phyloP scores from a whole-genome alignment of 1,140 invertebrate genomes.

The Macrobrachium nipponense region DNA sequence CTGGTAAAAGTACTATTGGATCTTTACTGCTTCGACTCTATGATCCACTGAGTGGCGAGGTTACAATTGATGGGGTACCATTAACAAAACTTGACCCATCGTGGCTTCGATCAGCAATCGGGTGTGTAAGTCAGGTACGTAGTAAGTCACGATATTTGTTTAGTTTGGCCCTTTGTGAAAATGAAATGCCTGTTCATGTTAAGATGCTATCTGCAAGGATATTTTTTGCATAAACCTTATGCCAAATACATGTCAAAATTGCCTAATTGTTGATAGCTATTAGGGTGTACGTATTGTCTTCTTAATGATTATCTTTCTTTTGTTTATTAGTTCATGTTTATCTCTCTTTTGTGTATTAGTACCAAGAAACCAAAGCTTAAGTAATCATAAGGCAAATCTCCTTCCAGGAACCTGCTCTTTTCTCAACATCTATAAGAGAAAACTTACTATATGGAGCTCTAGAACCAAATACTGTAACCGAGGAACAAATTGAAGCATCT shows the following conservation, averaged over 20 bases:
- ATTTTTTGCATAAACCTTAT: too few species aligned
- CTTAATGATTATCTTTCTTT: too few species aligned
- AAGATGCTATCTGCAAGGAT: too few species aligned
- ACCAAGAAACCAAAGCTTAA: neutral
- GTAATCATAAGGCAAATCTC: neutral
- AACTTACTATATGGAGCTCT: slow-evolving; percentile 89
- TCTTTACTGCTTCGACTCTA: slow-evolving; percentile 72
- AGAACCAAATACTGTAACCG: slow-evolving; percentile 69
- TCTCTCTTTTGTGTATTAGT: neutral
- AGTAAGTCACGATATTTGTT: too few species aligned
- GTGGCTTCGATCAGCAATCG: slow-evolving; percentile 71
- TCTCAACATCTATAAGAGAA: slow-evolving; percentile 89
- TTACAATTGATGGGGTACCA: slow-evolving; percentile 69
- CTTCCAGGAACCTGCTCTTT: slow-evolving; percentile 88
- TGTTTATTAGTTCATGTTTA: too few species aligned
- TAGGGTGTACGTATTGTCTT: too few species aligned
- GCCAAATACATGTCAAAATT: too few species aligned
- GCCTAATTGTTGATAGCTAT: too few species aligned
- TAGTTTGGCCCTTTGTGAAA: too few species aligned
- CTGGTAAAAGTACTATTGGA: slow-evolving; percentile 74
- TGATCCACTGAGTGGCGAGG: slow-evolving; percentile 68
- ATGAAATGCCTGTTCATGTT: neutral
- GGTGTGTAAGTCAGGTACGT: slow-evolving; percentile 71
- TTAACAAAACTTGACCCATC: slow-evolving; percentile 70
- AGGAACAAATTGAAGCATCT: slow-evolving; percentile 76